phyloP scores from a whole-genome alignment of 2,113 vertebrate species.

The Glareola pratincola region DNA sequence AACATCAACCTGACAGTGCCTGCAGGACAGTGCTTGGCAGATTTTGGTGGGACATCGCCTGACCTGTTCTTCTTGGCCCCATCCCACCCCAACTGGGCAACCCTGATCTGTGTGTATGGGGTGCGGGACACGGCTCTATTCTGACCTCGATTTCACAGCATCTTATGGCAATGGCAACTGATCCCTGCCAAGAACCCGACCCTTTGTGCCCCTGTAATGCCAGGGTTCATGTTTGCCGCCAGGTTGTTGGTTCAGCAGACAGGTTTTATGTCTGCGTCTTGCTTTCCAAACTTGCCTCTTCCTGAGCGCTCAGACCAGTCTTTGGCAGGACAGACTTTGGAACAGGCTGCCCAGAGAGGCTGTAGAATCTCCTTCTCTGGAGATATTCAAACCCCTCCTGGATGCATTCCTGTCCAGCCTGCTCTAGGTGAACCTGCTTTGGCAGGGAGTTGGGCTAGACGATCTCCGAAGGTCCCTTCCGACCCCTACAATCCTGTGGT shows the following conservation, averaged over 20 bases:
- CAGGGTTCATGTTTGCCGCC: background rate
- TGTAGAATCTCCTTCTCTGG: too few relatives aligned
- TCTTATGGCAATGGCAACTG: background rate
- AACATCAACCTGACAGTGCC: background rate
- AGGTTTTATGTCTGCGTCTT: background rate
- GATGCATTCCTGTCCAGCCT: too few relatives aligned
- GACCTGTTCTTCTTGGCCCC: background rate
- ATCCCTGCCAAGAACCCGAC: background rate
- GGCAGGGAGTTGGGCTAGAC: too few relatives aligned
- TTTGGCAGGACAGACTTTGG: background rate
- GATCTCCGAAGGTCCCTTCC: too few relatives aligned
- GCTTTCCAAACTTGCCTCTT: background rate
- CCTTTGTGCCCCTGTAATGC: accelerated
- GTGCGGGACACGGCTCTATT: background rate
- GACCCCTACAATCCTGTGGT: too few relatives aligned
- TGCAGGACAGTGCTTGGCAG: background rate
- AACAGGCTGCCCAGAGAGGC: too few relatives aligned
- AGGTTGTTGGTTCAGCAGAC: background rate
- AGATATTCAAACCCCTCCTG: too few relatives aligned
- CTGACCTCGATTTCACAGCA: background rate
- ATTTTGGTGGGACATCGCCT: background rate
- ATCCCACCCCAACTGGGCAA: background rate
- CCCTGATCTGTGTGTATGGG: background rate
- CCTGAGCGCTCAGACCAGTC: background rate
- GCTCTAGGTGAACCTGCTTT: too few relatives aligned